Evolutionary conservation across 1,140 invertebrate genomes (phyloP), one percentile per base, ranked within the genome.

Genomic region (Gonioctena quinquepunctata): DNA sequence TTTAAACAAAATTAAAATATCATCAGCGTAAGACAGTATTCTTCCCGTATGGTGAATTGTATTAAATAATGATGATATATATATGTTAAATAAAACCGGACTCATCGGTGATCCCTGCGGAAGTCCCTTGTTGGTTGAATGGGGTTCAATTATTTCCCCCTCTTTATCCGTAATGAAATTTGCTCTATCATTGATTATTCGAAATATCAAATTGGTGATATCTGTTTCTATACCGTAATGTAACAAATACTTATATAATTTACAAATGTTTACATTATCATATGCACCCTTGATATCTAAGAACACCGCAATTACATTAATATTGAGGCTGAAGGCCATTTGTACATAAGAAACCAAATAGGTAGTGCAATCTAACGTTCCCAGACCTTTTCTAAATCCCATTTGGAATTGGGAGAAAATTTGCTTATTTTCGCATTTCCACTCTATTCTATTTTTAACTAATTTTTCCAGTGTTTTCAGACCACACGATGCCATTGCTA

Each of bases 11-110:
- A 75, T 1, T 5, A 50, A 28, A 4, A 72, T 8, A 49, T 72
- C 70, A 52, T 75, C 71, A 1, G 66, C 73, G 57, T 73, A 75
- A 18, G 64, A 25, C 13, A 71, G 50, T 61, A 74, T 48, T 5
- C 33, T 22, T 1, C 61, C 54, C n/a, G 19, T 6, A 1, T 11
- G 1, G n/a, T 11, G 62, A 49, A 26, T 18, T 33, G 56, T 3
- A 23, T 21, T 11, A 18, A 63, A 68, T 22, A 65, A 19, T 2
- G 65, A 19, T 27, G 8, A 26, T n/a, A 68, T 68, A n/a, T n/a
- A n/a, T n/a, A n/a, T n/a, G 25, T 75, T 75, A 67, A 69, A 69
- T 19, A 71, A 54, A 21, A 57, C 6, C 33, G 69, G 26, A 22
- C 65, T 72, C 3, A 61, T 18, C 3, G 56, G 59, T 13, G 70